Evolutionary conservation across 1,140 invertebrate species (phyloP).

Genomic region (Orius insidiosus): DNA sequence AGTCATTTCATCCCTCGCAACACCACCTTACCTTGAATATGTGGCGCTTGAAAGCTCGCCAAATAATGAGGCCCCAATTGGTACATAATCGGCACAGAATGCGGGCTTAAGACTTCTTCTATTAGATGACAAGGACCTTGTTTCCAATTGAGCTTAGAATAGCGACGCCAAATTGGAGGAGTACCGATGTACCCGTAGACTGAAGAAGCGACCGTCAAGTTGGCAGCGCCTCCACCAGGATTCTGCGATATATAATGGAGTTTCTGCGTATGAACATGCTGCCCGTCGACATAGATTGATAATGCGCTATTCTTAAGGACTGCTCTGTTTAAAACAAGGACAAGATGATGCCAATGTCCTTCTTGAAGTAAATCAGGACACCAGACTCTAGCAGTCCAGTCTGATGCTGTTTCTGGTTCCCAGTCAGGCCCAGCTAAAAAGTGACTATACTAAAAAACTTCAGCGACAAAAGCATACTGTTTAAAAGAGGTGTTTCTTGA

Average conservation of each 20-base stretch:
- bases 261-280: conserved; percentile 65
- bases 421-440: conserved; percentile 60
- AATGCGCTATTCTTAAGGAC: conserved; percentile 90
- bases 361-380: conserved; percentile 89
- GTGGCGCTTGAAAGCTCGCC: conserved; percentile 68
- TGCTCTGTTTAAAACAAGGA: conserved; percentile 74
- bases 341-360: conserved; percentile 89
- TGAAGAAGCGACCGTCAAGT: conserved; percentile 69
- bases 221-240: conserved; percentile 77
- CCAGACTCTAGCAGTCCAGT: conserved; percentile 61
- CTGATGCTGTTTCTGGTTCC: conserved; percentile 67
- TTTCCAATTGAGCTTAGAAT: conserved; percentile 79
- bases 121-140: conserved; percentile 86
- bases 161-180: conserved; percentile 68
- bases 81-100: conserved; percentile 63
- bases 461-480: conserved; percentile 36
- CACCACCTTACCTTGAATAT: conserved; percentile 33
- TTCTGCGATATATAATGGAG: conserved; percentile 91
- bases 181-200: conserved; percentile 89
- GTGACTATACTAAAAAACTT: too few species aligned
- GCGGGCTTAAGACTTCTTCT: conserved; percentile 72
- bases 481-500: conserved; percentile 78
- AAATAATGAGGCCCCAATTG: conserved; percentile 80
- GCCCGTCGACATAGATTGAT: conserved; percentile 80
- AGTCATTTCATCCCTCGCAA: background rate